Base-by-base conservation (phyloP, 2,113 vertebrate genomes). In the Rhadina sibilatrix region DNA sequence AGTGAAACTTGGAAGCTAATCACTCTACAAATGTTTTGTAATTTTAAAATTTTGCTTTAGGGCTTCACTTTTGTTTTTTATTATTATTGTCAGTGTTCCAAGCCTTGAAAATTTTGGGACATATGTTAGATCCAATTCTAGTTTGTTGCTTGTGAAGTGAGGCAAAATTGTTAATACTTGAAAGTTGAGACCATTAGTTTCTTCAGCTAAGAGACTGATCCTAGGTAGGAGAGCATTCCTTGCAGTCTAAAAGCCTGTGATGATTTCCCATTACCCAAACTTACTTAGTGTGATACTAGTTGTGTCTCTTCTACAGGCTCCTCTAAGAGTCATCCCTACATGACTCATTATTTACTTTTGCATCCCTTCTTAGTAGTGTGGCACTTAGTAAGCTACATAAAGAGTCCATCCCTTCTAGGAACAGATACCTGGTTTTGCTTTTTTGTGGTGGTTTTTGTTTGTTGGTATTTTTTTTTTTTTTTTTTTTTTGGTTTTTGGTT, bases 1-100 rank as follows among this genome's bases (percentile, higher is more conserved):
- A 53, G 5, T 46, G n/a, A 83, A 83, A 54, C 5, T 63, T 76
- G 11, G 27, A 85, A 35, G 25, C 3, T 68, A 47, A 90, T 59
- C 23, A 59, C 8, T 37, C 7, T 53, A 54, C 1, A 81, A 87
- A 46, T 0, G 0, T 33, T 42, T 70, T 5, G 15, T n/a, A 15
- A n/a, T 69, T 49, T 64, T n/a, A 1, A 9, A 44, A 30, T 38
- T 50, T 28, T 65, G 1, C 7, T 60, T 50, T 56, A 12, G 5
- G 2, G 1, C 14, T 69, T 74, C 31, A 24, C 2, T 77, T 50
- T 50, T 47, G 5, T 56, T 72, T 72, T 78, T 60, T 13, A 57
- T 46, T 79, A 13, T 46, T 71, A 21, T 24, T 40, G 21, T 35
- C 30, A 42, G 3, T 33, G 8, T 13, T 42, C 4, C 25, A 60